Conservation (phyloP, 2,888 invertebrate species). For the Eugnorisma glareosa region DNA sequence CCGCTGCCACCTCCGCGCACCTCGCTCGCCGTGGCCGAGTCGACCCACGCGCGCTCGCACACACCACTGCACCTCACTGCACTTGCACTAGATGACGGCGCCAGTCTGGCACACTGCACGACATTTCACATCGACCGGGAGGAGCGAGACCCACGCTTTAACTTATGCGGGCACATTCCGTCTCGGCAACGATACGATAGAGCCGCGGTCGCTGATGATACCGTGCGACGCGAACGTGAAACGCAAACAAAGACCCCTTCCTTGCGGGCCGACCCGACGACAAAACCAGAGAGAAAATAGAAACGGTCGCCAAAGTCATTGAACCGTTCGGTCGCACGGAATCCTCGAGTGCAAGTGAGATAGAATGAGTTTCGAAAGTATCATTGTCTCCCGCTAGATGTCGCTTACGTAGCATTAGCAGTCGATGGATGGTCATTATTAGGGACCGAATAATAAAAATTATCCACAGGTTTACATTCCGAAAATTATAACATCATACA, state of each 20-base stretch:
- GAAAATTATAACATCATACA: not conserved
- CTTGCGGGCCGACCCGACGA: constrained; percentile 86
- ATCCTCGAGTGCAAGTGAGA: constrained; percentile 86
- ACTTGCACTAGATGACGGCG: constrained; percentile 88
- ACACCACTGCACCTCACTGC: constrained; percentile 90
- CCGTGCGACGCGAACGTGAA: constrained; percentile 89
- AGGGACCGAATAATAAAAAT: constrained; percentile 73
- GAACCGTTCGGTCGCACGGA: constrained; percentile 87
- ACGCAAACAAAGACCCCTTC: constrained; percentile 90
- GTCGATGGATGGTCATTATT: constrained; percentile 69
- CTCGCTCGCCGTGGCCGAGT: constrained; percentile 87
- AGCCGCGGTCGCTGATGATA: constrained; percentile 84
- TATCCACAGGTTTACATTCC: not conserved
- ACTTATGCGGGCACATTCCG: constrained; percentile 90
- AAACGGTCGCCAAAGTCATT: constrained; percentile 90
- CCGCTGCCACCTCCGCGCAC: constrained; percentile 87
- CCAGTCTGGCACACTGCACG: constrained; percentile 87
- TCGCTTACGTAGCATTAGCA: constrained; percentile 64
- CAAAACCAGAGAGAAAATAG: constrained; percentile 91
- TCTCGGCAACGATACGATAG: constrained; percentile 86
- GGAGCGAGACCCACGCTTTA: constrained; percentile 89
- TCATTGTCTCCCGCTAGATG: constrained; percentile 75
- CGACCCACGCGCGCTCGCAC: constrained; percentile 87
- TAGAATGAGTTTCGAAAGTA: constrained; percentile 63
- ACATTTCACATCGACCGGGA: constrained; percentile 89